Conservation (phyloP, 2,797 vertebrate genomes). For the Pipistrellus kuhlii region DNA sequence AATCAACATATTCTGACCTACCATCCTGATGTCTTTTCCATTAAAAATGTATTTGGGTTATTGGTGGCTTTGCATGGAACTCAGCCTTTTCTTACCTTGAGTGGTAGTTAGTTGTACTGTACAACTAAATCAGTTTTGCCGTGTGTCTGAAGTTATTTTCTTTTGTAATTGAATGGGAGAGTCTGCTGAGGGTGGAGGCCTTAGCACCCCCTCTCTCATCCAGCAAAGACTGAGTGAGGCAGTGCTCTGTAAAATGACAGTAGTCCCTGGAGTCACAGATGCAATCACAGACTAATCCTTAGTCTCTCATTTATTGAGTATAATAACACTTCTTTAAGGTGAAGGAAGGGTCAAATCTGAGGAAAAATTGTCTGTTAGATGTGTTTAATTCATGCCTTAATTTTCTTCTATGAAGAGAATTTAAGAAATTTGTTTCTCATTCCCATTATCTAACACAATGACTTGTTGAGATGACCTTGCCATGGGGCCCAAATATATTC, state of each 20-base stretch:
- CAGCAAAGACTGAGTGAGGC: background rate
- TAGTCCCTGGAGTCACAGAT: background rate
- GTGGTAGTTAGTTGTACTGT: background rate
- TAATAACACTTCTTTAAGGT: background rate
- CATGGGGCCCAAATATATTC: background rate
- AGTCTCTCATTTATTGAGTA: background rate
- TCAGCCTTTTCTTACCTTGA: background rate
- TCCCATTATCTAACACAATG: background rate
- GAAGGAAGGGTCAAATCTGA: background rate
- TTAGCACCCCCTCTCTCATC: background rate
- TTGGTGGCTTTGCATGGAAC: background rate
- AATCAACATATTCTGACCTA: background rate
- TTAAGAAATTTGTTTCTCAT: background rate
- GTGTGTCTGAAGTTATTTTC: background rate
- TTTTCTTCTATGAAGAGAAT: constrained; percentile 13
- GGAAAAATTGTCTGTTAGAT: background rate
- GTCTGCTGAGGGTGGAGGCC: background rate
- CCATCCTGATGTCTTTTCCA: background rate
- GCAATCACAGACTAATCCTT: background rate
- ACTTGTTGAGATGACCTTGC: background rate
- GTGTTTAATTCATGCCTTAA: background rate
- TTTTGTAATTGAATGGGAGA: background rate
- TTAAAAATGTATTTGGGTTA: background rate
- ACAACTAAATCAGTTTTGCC: background rate
- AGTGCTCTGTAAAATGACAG: background rate